Base-by-base conservation (phyloP, 2,797 vertebrate species). In the Geotrypetes seraphini region DNA sequence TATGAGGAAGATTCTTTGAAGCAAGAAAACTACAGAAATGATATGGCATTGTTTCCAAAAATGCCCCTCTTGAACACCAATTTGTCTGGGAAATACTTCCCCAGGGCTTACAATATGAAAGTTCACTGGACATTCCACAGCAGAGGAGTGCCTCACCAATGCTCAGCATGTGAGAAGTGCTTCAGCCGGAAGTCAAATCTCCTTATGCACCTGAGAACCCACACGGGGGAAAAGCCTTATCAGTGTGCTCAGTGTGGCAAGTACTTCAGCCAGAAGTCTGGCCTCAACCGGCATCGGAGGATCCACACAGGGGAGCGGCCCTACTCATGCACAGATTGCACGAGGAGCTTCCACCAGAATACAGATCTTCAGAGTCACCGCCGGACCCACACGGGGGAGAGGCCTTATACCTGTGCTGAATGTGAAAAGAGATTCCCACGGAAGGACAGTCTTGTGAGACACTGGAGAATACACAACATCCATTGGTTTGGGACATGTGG, bases 141-240 rank as follows among this genome's bases (percentile, higher is more conserved):
- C 9, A 45, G 50, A 22, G 50, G 53, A 25, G 32, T 39, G 8
- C 36, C 14, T 11, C 28, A 19, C 19, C 24, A 37, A 16, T 39
- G 36, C 36, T 11, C 28, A 10, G 19, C 19, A 11, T 39, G 36
- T 15, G 27, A 20, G 3, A 39, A 31, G 22, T 23, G 28, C 11
- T 39, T 39, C 28, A 28, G 21, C 14, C 25, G 21, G 26, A 20
- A 19, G 12, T 15, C 18, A 11, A 16, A 39, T 12, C 27, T 39
- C 19, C 28, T 23, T 16, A 36, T 38, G 10, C 50, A 53, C 21
- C 34, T 33, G 14, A 24, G 35, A 5, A 39, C 45, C 2, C 50
- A 53, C n/a, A 44, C 44, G 42, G 42, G 35, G 11, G 42, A 45
- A 25, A 45, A 45, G 19, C 42, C 34, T 2, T 45, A 45, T 20